phyloP scores from a whole-genome alignment of 2,888 invertebrate species.

The Drosophila diplacantha region DNA sequence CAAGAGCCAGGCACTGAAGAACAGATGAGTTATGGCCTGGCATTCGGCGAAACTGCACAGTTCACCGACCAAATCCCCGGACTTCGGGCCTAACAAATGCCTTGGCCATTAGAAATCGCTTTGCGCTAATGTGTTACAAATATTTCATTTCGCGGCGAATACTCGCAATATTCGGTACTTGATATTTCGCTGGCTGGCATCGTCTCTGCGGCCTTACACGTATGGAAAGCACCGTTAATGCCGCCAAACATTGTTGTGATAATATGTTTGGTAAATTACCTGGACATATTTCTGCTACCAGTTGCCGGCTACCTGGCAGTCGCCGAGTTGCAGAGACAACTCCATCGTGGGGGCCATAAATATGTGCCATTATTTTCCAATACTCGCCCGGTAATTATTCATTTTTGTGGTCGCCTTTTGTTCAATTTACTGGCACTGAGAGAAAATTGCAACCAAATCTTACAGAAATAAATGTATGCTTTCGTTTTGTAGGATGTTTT shows the following conservation, averaged over 20 bases:
- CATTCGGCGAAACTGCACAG: conserved; percentile 39
- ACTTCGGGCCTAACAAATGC: conserved; percentile 55
- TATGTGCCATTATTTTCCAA: conserved; percentile 52
- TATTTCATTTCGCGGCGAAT: conserved; percentile 55
- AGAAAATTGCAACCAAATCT: background rate
- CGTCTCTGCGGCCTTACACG: conserved; percentile 40
- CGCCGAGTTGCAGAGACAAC: conserved; percentile 47
- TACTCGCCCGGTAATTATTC: conserved; percentile 61
- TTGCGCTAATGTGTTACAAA: conserved; percentile 71
- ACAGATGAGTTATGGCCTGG: conserved; percentile 34
- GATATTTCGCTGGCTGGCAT: conserved; percentile 12
- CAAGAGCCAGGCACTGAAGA: conserved; percentile 11
- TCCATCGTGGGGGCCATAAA: conserved; percentile 59
- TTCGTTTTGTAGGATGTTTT: no score
- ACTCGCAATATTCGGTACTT: background rate
- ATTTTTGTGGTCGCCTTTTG: conserved; percentile 63
- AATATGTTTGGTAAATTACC: conserved; percentile 68
- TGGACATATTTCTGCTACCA: conserved; percentile 54
- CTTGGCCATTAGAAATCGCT: conserved; percentile 65
- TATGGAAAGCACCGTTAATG: conserved; percentile 67
- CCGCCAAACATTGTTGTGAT: conserved; percentile 67
- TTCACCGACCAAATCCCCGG: conserved; percentile 45
- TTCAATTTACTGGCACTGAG: conserved; percentile 42
- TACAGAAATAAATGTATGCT: background rate
- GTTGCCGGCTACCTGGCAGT: conserved; percentile 25